Percentiles rank a stretch among this genome's conserved stretches.
These are phyloP conservation scores for Catocala fraxini DNA, from an alignment of 2,888 invertebrate species.

Conservation along the genomic window DNA sequence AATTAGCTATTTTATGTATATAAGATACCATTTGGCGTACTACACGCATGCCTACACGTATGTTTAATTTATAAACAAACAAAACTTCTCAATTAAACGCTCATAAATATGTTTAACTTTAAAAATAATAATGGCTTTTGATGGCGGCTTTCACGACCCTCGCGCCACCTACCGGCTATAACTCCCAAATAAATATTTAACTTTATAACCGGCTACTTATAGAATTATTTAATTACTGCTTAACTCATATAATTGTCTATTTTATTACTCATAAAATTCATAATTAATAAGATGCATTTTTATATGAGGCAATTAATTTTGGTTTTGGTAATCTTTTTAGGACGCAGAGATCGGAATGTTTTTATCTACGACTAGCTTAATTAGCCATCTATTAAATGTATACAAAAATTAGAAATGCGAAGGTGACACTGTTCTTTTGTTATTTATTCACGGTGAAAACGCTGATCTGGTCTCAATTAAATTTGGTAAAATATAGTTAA, in stretches of 20 bases:
- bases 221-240: constrained; percentile 46
- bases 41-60: not conserved
- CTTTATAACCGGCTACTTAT: constrained; percentile 45
- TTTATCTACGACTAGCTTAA: too few species aligned
- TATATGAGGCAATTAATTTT: constrained; percentile 12
- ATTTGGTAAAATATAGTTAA: too few species aligned
- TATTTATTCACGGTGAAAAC: too few species aligned
- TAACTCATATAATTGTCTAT: constrained; percentile 14
- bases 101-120: constrained; percentile 33
- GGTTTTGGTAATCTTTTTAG: not conserved
- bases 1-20: not conserved
- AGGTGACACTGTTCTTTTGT: too few species aligned
- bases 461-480: too few species aligned
- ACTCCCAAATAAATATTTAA: constrained; percentile 37
- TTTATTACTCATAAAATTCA: constrained; percentile 32
- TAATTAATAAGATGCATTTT: constrained; percentile 25
- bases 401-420: too few species aligned
- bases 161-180: constrained; percentile 43
- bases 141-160: constrained; percentile 26
- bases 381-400: not conserved
- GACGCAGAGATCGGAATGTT: too few species aligned
- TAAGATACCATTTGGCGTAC: too few species aligned
- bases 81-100: constrained; percentile 36
- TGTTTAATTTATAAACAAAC: constrained; percentile 22
- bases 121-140: constrained; percentile 37